Evolutionary conservation across 2,888 invertebrate genomes (phyloP), one percentile per base, ranked within the genome.

Genomic region (Peribatodes rhomboidaria): DNA sequence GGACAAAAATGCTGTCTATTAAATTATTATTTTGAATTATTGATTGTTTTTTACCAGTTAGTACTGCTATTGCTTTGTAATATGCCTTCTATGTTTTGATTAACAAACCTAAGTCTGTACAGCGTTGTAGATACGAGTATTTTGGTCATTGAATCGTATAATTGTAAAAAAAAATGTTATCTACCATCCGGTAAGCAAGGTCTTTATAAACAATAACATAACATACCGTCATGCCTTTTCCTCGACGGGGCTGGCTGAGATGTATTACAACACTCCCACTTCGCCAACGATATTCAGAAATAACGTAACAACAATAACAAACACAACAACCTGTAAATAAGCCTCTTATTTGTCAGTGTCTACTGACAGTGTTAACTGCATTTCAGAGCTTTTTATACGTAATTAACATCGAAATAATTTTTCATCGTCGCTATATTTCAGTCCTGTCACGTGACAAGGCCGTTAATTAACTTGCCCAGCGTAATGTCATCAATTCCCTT

Each of bases 401-500:
- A 13, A 9, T 39, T 31, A 31, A 31, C 7, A 44, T 33, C 31
- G 13, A 13, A 16, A 16, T 13, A 42, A 31, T 31, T 33, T 55
- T 44, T 42, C 16, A 54, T 54, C 41, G 41, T 31, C 31, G 42
- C 42, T 14, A n/a, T 44, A 33, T 44, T 55, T 44, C 20, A 44
- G 41, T 27, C 27, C 16, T 6, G 41, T 54, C 11, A 22, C 55
- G 20, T 10, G 44, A 56, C 31, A 49, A 53, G 31, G 11, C 16
- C 7, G 14, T 50, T 62, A 50, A 62, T 50, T 50, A 50, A 44
- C 27, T 27, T 47, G 20, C 18, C 42, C 18, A 18, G 47, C 54
- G 61, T 50, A 31, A 41, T 55, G 18, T 41, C 41, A 54, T 61
- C 54, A 55, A 39, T 47, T 18, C 31, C 31, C 46, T 16, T 37